Percentiles rank a stretch among this genome's conserved stretches.
Conservation (phyloP, 1,140 invertebrate genomes). For the Neoseiulus cucumeris region DNA sequence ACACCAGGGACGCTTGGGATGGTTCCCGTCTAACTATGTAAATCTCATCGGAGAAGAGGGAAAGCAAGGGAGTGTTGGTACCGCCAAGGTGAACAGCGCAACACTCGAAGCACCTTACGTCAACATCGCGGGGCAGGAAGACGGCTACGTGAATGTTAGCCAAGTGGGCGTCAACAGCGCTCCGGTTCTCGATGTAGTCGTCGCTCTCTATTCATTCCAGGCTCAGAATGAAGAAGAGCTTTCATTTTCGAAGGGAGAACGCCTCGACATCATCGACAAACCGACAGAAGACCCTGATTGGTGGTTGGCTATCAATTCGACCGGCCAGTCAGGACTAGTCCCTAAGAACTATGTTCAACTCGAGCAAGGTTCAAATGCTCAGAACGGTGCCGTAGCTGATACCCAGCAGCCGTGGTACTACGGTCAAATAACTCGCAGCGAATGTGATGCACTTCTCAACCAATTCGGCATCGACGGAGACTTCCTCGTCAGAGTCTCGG, state of each 20-base stretch:
- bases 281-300: slow-evolving; percentile 92
- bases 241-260: slow-evolving; percentile 85
- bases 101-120: slow-evolving; percentile 5
- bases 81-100: slow-evolving; percentile 51
- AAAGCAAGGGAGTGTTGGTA: slow-evolving; percentile 56
- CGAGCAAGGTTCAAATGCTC: slow-evolving; percentile 28
- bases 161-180: slow-evolving; percentile 14
- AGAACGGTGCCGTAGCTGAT: not conserved
- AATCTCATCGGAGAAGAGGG: slow-evolving; percentile 52
- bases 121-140: slow-evolving; percentile 40
- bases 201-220: slow-evolving; percentile 76
- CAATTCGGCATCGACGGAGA: slow-evolving; percentile 87
- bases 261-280: slow-evolving; percentile 80
- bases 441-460: slow-evolving; percentile 83
- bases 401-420: slow-evolving; percentile 81
- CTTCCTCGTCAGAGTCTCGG: slow-evolving; percentile 92
- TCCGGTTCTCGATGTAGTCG: slow-evolving; percentile 58
- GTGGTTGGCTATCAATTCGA: slow-evolving; percentile 81
- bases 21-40: slow-evolving; percentile 97
- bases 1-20: slow-evolving; percentile 53
- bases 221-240: slow-evolving; percentile 91
- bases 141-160: slow-evolving; percentile 13
- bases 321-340: slow-evolving; percentile 72
- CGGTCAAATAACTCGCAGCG: slow-evolving; percentile 74
- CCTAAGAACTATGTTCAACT: slow-evolving; percentile 83